Base-by-base conservation (phyloP, 2,888 invertebrate genomes). In the Argyra leucocephala region DNA sequence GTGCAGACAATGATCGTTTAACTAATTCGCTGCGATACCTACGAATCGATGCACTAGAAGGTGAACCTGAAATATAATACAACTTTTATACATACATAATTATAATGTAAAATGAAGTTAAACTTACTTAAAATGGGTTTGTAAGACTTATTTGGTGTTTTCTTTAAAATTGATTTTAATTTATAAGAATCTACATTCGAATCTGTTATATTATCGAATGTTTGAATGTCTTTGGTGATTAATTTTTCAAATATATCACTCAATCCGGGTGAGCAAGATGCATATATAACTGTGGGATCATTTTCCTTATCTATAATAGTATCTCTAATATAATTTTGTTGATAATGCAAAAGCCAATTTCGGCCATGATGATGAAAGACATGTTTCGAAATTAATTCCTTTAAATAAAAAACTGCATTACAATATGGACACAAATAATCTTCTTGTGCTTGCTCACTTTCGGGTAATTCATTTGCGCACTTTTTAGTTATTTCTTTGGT, bases 151-250 rank as follows among this genome's bases (percentile, higher is more conserved):
- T 57, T 62, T 22, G 69, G 65, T 5, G 69, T 67, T 57, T 69
- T 69, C 57, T 70, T 70, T 7, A 70, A 59, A 12, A 70, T 70
- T 6, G 69, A 68, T 59, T 66, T 69, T n/a, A 68, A 60, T n/a
- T 61, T 64, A n/a, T 63, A 64, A 4, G 63, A 61, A n/a, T 65
- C 57, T 15, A 23, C 37, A 12, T 60, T 61, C 23, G 15, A 9
- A 18, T 26, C 24, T 18, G 5, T n/a, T 15, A 15, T 18, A 3
- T 31, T 15, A 2, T 18, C 18, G 4, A 31, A 3, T 22, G 24
- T 21, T 22, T 21, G 10, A 6, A 23, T 5, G n/a, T 64, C 63
- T 57, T 61, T 64, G 12, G 66, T 67, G 3, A 65, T 63, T 24
- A 71, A 63, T 21, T 67, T 67, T 22, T 71, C 66, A 62, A 70